phyloP scores from a whole-genome alignment of 2,113 vertebrate genomes.

The Verasper variegatus region DNA sequence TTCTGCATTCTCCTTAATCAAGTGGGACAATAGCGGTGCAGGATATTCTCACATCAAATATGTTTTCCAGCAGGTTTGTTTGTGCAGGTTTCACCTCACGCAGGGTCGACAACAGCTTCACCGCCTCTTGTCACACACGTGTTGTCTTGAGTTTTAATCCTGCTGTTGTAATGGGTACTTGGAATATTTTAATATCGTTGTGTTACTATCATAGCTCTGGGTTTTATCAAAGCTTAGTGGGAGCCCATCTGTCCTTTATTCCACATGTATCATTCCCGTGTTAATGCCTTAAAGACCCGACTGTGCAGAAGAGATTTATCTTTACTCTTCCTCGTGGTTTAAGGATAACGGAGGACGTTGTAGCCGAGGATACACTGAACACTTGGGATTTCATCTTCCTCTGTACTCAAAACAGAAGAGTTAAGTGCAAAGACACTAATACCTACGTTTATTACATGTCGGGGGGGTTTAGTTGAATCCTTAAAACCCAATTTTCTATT shows the following conservation, averaged over 20 bases:
- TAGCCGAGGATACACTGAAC: background rate
- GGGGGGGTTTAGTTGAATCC: background rate
- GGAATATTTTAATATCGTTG: conserved; percentile 2
- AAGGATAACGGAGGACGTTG: conserved; percentile 24
- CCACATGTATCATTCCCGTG: conserved; percentile 1
- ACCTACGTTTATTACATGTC: background rate
- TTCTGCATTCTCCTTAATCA: too few species aligned
- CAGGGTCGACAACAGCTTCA: conserved; percentile 5
- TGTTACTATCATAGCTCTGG: conserved; percentile 17
- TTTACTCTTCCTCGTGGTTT: conserved; percentile 49
- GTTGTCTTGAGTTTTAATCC: conserved; percentile 10
- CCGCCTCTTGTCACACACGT: background rate
- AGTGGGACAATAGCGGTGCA: background rate
- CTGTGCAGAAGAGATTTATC: conserved; percentile 20
- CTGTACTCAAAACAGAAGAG: background rate
- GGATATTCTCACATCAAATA: conserved; percentile 1
- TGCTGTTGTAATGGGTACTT: background rate
- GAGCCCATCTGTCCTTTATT: conserved; percentile 25
- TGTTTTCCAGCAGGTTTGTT: background rate
- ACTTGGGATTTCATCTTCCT: background rate
- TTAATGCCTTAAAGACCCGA: conserved; percentile 37
- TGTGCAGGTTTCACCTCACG: background rate
- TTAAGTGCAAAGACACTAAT: background rate
- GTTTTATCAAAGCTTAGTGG: conserved; percentile 40
- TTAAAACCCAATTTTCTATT: background rate